Evolutionary conservation across 92 coral and sea anemone genomes (phyloP).

Genomic region (Nematostella vectensis): DNA sequence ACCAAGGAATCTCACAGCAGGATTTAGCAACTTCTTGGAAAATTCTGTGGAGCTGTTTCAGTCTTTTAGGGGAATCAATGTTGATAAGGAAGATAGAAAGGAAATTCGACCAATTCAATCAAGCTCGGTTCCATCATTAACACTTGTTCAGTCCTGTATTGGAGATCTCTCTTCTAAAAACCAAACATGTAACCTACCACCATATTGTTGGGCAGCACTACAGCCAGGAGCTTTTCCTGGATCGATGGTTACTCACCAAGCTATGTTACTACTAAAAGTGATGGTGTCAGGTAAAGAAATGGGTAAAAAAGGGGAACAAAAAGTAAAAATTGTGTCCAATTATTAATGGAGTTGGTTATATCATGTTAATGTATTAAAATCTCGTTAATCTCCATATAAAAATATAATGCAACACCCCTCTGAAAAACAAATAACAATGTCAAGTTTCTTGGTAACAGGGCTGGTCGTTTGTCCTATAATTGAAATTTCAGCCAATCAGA

Average conservation of each 20-base stretch:
- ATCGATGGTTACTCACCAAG: slow-evolving; percentile 16
- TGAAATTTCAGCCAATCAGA: no score
- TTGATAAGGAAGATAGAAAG: slow-evolving; percentile 12
- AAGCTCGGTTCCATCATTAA: neutral
- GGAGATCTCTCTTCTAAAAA: slow-evolving; percentile 13
- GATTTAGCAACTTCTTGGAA: slow-evolving; percentile 1
- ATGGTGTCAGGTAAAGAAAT: slow-evolving; percentile 15
- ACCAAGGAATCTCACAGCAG: neutral
- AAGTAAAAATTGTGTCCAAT: no score
- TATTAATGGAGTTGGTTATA: no score
- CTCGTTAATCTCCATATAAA: no score
- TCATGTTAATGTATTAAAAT: no score
- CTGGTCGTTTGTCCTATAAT: no score
- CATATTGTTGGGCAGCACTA: slow-evolving; percentile 10
- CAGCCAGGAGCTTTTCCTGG: slow-evolving; percentile 11
- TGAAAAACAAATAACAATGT: no score
- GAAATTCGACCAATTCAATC: neutral
- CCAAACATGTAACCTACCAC: slow-evolving; percentile 9
- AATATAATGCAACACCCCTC: no score
- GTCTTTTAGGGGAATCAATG: slow-evolving; percentile 11
- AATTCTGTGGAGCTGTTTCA: slow-evolving; percentile 1
- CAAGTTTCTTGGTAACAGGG: no score
- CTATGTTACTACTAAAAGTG: slow-evolving; percentile 8
- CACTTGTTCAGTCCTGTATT: slow-evolving; percentile 10
- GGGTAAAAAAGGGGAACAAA: no score